Conservation (phyloP, 2,113 vertebrate genomes). For the Spea bombifrons region DNA sequence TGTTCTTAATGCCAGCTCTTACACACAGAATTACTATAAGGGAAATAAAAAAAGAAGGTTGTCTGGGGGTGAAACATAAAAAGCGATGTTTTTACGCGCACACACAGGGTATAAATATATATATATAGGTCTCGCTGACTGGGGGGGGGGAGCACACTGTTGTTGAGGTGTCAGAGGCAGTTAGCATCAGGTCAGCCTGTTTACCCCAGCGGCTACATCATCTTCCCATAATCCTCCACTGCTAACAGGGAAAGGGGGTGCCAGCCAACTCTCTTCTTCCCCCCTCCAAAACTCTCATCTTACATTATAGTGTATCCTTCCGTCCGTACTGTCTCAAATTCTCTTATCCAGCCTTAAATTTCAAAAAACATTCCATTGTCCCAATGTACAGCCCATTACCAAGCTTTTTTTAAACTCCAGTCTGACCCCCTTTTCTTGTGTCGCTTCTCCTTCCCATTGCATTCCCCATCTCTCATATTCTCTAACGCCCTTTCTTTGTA, state of each 20-base stretch:
- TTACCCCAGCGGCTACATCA: conserved; percentile 5
- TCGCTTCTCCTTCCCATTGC: too few species aligned
- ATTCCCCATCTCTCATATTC: too few species aligned
- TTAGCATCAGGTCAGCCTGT: conserved; percentile 18
- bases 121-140: not conserved
- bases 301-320: not conserved
- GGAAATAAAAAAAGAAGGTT: not conserved
- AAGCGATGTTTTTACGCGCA: not conserved
- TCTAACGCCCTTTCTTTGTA: too few species aligned
- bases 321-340: not conserved
- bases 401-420: too few species aligned
- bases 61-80: not conserved
- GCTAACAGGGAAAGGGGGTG: too few species aligned
- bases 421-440: too few species aligned
- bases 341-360: not conserved
- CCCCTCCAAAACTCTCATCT: not conserved
- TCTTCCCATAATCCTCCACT: conserved; percentile 21
- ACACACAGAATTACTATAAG: too few species aligned
- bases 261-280: not conserved
- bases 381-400: not conserved
- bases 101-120: conserved; percentile 10
- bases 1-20: too few species aligned
- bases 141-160: not conserved
- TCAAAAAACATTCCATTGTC: not conserved
- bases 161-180: conserved; percentile 32